These are phyloP conservation scores for Sprattus sprattus DNA, from an alignment of 2,113 vertebrate species.

Conservation along the genomic window DNA sequence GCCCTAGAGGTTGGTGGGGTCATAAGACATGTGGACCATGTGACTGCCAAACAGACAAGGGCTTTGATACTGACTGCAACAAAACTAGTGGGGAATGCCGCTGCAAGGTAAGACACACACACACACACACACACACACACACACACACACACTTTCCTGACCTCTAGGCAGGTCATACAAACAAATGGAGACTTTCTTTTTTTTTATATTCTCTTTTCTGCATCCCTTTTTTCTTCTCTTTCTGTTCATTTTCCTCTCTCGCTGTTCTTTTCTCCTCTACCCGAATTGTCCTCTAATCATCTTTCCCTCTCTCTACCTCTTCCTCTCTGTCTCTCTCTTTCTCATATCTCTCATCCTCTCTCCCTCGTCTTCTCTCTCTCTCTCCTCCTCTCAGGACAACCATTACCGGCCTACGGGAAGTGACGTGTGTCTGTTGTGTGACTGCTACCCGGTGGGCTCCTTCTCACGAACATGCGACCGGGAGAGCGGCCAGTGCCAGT, in stretches of 20 bases:
- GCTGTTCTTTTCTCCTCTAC: background rate
- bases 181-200: no score
- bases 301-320: background rate
- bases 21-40: constrained; percentile 91
- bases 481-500: constrained; percentile 85
- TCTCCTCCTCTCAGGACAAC: constrained; percentile 78
- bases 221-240: no score
- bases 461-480: constrained; percentile 84
- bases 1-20: constrained; percentile 93
- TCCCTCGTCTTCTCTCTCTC: background rate
- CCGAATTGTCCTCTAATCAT: no score
- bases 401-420: constrained; percentile 79
- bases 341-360: background rate
- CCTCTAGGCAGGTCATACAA: no score
- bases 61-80: constrained; percentile 93
- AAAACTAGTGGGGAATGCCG: constrained; percentile 89
- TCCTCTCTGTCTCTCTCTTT: background rate
- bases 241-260: no score
- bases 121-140: constrained; percentile 19
- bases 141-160: background rate
- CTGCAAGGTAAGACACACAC: constrained; percentile 81
- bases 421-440: constrained; percentile 81
- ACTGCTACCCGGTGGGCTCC: constrained; percentile 90
- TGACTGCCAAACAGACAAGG: constrained; percentile 79
- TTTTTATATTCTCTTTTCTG: no score